A percentile compares a stretch with the other conserved stretches of the same genome.
Evolutionary conservation across 2,888 invertebrate species (phyloP).

Genomic region (Heliconius cydno): DNA sequence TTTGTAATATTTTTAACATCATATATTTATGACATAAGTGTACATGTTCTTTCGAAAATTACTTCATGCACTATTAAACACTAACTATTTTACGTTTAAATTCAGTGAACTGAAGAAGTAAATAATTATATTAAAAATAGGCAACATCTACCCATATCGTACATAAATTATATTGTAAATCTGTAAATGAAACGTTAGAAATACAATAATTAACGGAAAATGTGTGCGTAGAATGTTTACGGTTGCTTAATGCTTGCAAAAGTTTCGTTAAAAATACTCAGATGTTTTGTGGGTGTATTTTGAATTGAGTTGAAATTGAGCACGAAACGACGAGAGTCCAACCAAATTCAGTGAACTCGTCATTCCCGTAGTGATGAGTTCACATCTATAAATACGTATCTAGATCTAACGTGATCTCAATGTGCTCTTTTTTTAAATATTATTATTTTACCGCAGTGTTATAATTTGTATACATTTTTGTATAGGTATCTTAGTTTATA

Average conservation of each 20-base stretch:
- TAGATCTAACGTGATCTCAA: constrained; percentile 19
- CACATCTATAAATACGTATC: constrained; percentile 30
- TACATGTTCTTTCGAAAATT: neutral
- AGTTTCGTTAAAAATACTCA: constrained; percentile 46
- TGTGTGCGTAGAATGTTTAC: constrained; percentile 3
- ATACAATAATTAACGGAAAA: neutral
- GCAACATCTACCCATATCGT: neutral
- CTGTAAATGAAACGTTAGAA: neutral
- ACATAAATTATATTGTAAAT: neutral
- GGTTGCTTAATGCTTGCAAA: constrained; percentile 27
- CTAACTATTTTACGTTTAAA: neutral
- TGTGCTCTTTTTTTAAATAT: constrained; percentile 12
- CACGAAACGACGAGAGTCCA: constrained; percentile 31
- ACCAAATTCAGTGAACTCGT: constrained; percentile 29
- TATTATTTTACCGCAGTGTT: constrained; percentile 10
- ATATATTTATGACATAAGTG: neutral
- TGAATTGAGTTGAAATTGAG: constrained; percentile 20
- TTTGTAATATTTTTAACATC: neutral
- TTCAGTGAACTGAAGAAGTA: neutral
- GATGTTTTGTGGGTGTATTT: constrained; percentile 39
- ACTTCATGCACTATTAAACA: neutral
- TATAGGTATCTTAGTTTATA: neutral
- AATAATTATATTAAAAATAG: neutral
- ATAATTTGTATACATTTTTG: neutral
- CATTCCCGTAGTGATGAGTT: constrained; percentile 23